A percentile compares a stretch with the other conserved stretches of the same genome.
Evolutionary conservation across 1,140 invertebrate species (phyloP).

Genomic region (Antheraea pernyi): DNA sequence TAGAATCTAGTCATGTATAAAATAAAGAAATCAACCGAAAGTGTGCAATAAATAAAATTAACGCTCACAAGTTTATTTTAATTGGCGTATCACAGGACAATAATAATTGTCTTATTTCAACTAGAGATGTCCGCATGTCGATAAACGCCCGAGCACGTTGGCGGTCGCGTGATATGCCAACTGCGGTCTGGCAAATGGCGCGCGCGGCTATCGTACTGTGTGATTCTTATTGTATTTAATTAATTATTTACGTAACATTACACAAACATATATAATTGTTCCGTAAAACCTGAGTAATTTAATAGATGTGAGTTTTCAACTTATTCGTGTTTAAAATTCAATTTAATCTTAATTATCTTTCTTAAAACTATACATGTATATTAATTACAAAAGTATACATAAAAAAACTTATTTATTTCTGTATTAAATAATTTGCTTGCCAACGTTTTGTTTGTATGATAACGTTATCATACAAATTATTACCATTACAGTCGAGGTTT

Average conservation of each 20-base stretch:
- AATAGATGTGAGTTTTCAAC: neutral
- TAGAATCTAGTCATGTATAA: neutral
- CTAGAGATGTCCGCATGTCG: slow-evolving; percentile 8
- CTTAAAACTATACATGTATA: too few relatives aligned
- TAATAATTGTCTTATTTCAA: slow-evolving; percentile 5
- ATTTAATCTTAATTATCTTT: too few relatives aligned
- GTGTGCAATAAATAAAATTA: neutral
- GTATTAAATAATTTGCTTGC: too few relatives aligned
- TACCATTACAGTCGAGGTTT: too few relatives aligned
- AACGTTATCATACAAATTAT: too few relatives aligned
- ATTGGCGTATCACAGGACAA: slow-evolving; percentile 15
- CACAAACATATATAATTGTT: neutral
- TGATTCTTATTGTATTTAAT: slow-evolving; percentile 40
- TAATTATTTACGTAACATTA: slow-evolving; percentile 27
- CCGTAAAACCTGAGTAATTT: neutral
- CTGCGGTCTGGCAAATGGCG: slow-evolving; percentile 20
- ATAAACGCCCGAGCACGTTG: slow-evolving; percentile 15
- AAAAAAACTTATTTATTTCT: too few relatives aligned
- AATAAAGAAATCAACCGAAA: neutral
- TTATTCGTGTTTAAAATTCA: too few relatives aligned
- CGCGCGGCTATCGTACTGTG: slow-evolving; percentile 21
- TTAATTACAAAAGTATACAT: too few relatives aligned
- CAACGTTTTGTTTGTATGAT: too few relatives aligned
- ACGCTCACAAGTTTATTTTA: slow-evolving; percentile 10
- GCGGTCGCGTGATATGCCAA: slow-evolving; percentile 55